Percentiles rank a stretch among this genome's conserved stretches.
phyloP scores from a whole-genome alignment of 2,797 vertebrate species.

The Arctocebus calabarensis region DNA sequence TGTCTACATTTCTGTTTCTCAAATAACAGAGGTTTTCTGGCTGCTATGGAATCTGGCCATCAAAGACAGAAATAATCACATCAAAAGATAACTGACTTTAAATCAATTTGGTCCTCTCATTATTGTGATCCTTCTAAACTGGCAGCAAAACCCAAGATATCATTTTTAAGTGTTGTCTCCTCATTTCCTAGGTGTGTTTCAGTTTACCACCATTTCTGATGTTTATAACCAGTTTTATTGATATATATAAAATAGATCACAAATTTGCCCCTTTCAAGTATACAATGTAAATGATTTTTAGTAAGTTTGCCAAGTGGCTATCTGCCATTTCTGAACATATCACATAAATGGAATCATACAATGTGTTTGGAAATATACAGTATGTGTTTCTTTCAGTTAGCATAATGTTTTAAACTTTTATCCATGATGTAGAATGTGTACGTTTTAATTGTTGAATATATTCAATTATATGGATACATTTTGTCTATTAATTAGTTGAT shows the following conservation, averaged over 20 bases:
- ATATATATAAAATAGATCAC: not conserved
- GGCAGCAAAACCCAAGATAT: not conserved
- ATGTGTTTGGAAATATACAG: not conserved
- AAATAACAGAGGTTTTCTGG: not conserved
- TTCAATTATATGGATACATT: not conserved
- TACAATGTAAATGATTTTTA: slow-evolving; percentile 20
- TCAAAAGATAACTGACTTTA: slow-evolving; percentile 19
- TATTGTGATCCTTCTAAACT: not conserved
- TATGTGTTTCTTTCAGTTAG: not conserved
- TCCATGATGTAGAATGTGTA: not conserved
- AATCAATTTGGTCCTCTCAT: not conserved
- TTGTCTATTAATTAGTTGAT: not conserved
- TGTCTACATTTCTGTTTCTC: not conserved
- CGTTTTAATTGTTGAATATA: not conserved
- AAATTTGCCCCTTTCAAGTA: not conserved
- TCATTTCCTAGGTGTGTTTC: slow-evolving; percentile 11
- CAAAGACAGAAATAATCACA: not conserved
- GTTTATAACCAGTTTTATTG: not conserved
- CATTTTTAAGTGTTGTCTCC: not conserved
- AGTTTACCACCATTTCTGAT: not conserved
- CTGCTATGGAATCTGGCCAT: not conserved
- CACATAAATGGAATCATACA: not conserved
- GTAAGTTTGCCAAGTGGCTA: not conserved
- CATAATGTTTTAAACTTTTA: not conserved
- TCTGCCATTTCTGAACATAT: not conserved